phyloP scores from a whole-genome alignment of 2,113 vertebrate genomes.

The Corvus hawaiiensis region DNA sequence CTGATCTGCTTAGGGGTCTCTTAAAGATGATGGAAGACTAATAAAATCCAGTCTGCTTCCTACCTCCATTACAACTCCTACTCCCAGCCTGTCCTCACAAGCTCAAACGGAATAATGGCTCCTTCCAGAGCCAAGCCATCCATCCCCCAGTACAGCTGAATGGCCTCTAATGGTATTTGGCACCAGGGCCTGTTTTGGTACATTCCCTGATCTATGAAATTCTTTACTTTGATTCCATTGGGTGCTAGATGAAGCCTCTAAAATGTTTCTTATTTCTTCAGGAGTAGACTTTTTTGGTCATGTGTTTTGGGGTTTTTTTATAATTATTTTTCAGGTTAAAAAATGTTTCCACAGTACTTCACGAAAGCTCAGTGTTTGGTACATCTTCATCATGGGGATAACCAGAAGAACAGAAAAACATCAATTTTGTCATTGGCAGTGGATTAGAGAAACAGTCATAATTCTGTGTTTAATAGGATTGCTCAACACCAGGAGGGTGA shows the following conservation, averaged over 20 bases:
- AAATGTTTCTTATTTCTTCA: background rate
- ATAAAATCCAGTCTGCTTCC: slow-evolving; percentile 61
- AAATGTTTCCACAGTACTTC: background rate
- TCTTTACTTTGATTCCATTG: background rate
- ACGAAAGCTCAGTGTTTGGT: background rate
- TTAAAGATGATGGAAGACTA: slow-evolving; percentile 67
- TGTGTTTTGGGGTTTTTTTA: background rate
- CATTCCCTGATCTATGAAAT: background rate
- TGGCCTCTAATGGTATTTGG: background rate
- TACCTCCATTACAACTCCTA: slow-evolving; percentile 24
- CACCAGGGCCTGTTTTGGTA: background rate
- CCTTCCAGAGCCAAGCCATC: background rate
- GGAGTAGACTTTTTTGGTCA: background rate
- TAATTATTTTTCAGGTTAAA: background rate
- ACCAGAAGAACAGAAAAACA: background rate
- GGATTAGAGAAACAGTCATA: background rate
- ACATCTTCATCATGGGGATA: background rate
- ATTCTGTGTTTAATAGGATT: background rate
- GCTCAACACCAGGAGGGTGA: background rate
- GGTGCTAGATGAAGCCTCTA: background rate
- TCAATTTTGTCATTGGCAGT: background rate
- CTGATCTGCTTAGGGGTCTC: slow-evolving; percentile 54
- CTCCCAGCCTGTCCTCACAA: slow-evolving; percentile 7
- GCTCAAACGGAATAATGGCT: background rate
- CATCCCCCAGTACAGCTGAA: background rate